Evolutionary conservation across 2,113 vertebrate species (phyloP).

Genomic region (Scalopus aquaticus): DNA sequence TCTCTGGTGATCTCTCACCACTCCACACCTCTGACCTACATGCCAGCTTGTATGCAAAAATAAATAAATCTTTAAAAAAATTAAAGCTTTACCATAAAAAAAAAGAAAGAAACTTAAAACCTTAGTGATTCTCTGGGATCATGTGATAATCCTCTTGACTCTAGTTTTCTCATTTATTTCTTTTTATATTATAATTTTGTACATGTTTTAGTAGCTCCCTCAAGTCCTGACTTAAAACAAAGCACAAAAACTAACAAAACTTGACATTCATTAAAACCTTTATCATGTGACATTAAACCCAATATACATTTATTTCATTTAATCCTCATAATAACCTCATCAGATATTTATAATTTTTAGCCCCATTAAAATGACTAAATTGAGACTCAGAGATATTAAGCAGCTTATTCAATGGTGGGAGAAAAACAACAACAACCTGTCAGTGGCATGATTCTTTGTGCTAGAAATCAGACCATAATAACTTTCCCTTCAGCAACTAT

Average conservation of each 20-base stretch:
- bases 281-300: neutral
- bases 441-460: neutral
- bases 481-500: neutral
- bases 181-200: neutral
- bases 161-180: neutral
- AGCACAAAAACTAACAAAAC: neutral
- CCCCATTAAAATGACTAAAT: neutral
- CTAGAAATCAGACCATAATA: neutral
- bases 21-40: too few relatives aligned
- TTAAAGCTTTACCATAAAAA: too few relatives aligned
- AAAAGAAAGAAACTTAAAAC: neutral
- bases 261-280: constrained; percentile 8
- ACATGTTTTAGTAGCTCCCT: neutral
- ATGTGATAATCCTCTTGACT: neutral
- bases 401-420: neutral
- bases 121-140: neutral
- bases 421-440: neutral
- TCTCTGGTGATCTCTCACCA: too few relatives aligned
- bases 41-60: too few relatives aligned
- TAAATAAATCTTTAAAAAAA: too few relatives aligned
- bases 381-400: neutral
- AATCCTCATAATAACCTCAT: neutral
- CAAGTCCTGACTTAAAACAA: constrained; percentile 3
- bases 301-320: neutral
- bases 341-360: neutral